Evolutionary conservation across 2,888 invertebrate species (phyloP).

Genomic region (Hesperia comma): DNA sequence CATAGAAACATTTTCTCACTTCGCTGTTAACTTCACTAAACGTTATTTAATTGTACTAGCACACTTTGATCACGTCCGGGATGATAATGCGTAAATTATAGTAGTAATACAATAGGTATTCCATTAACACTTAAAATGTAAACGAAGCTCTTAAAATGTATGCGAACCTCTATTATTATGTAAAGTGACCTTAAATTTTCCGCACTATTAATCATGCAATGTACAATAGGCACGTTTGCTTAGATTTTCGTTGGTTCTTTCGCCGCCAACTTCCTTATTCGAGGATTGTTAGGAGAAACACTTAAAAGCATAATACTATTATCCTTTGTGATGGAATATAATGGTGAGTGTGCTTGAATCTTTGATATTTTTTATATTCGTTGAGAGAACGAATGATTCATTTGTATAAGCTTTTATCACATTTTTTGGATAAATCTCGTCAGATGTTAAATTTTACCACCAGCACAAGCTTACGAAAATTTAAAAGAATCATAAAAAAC

Average conservation of each 20-base stretch:
- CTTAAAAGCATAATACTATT: constrained; percentile 30
- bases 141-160: background rate
- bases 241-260: constrained; percentile 35
- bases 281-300: constrained; percentile 24
- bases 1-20: too few species aligned
- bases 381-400: background rate
- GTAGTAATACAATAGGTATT: constrained; percentile 29
- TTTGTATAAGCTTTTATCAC: background rate
- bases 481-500: too few species aligned
- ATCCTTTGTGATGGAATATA: constrained; percentile 17
- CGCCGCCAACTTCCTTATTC: constrained; percentile 21
- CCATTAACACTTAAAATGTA: constrained; percentile 37
- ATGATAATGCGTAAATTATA: background rate
- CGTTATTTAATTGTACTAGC: too few species aligned
- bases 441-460: too few species aligned
- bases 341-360: constrained; percentile 14
- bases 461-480: too few species aligned
- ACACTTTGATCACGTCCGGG: background rate
- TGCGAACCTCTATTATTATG: constrained; percentile 35
- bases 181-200: constrained; percentile 41
- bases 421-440: background rate
- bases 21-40: too few species aligned
- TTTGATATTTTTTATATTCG: constrained; percentile 7
- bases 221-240: constrained; percentile 40
- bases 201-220: constrained; percentile 44